phyloP scores from a whole-genome alignment of 2,888 invertebrate species.

The Clunio marinus region DNA sequence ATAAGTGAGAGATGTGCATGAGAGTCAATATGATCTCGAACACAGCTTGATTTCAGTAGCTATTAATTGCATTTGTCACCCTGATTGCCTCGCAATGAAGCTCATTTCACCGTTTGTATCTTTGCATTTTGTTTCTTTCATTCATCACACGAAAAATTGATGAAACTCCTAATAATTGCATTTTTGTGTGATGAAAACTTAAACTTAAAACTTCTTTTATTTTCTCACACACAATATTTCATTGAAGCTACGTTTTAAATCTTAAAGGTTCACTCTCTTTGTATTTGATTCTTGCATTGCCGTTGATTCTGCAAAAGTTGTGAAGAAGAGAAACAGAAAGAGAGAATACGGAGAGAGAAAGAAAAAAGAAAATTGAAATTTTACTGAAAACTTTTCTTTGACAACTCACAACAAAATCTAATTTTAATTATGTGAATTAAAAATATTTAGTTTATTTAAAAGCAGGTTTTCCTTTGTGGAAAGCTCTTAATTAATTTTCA shows the following conservation, averaged over 20 bases:
- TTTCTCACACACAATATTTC: background rate
- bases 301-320: background rate
- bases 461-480: too few species aligned
- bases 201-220: background rate
- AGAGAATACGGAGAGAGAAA: conserved; percentile 5
- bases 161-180: conserved; percentile 36
- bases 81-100: background rate
- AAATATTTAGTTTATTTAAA: too few species aligned
- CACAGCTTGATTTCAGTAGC: background rate
- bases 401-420: background rate
- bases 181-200: background rate
- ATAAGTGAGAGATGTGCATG: background rate
- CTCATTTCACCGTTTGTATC: conserved; percentile 36
- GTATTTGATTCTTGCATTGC: background rate
- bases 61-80: conserved; percentile 28
- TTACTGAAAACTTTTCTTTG: too few species aligned
- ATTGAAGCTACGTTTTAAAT: background rate
- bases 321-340: background rate
- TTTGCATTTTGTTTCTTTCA: conserved; percentile 21
- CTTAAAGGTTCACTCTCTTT: conserved; percentile 2
- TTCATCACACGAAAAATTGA: conserved; percentile 9
- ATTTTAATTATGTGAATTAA: too few species aligned
- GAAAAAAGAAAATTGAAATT: conserved; percentile 1
- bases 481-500: background rate
- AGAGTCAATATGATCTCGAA: conserved; percentile 17